Conservation (phyloP, 2,797 vertebrate species). For the Myiothlypis coronata region DNA sequence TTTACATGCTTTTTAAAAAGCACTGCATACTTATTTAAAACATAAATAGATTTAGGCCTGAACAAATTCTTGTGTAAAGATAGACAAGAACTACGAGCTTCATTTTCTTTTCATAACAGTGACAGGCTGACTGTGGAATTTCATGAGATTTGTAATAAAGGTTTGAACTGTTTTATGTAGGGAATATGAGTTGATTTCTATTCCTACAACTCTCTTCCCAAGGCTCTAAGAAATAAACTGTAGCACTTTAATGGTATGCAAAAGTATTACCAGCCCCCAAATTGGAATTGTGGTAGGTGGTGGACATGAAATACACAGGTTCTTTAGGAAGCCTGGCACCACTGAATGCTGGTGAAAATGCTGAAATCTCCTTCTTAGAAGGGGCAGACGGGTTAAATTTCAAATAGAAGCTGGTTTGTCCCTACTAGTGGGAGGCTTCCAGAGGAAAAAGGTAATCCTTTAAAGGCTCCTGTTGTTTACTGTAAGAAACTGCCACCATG, state of each 20-base stretch:
- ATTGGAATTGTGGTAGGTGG: not conserved
- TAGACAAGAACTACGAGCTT: not conserved
- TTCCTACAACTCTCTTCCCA: not conserved
- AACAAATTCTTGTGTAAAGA: not conserved
- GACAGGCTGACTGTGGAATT: not conserved
- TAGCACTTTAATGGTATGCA: not conserved
- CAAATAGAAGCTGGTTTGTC: constrained; percentile 3
- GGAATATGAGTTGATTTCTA: not conserved
- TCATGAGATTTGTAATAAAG: not conserved
- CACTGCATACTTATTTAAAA: not conserved
- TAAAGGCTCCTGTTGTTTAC: constrained; percentile 21
- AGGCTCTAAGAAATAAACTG: not conserved
- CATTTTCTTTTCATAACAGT: not conserved
- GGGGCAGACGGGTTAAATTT: not conserved
- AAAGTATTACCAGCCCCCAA: not conserved
- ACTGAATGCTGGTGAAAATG: not conserved
- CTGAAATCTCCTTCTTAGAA: constrained; percentile 5
- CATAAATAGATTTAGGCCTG: not conserved
- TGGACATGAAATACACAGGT: not conserved
- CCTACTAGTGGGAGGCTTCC: not conserved
- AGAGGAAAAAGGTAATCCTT: constrained; percentile 7
- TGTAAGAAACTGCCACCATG: not conserved
- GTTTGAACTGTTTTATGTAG: not conserved
- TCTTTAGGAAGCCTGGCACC: not conserved
- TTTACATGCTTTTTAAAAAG: not conserved